These are phyloP conservation scores for Pterocles orientalis DNA, from an alignment of 2,113 vertebrate genomes.

Conservation along the genomic window DNA sequence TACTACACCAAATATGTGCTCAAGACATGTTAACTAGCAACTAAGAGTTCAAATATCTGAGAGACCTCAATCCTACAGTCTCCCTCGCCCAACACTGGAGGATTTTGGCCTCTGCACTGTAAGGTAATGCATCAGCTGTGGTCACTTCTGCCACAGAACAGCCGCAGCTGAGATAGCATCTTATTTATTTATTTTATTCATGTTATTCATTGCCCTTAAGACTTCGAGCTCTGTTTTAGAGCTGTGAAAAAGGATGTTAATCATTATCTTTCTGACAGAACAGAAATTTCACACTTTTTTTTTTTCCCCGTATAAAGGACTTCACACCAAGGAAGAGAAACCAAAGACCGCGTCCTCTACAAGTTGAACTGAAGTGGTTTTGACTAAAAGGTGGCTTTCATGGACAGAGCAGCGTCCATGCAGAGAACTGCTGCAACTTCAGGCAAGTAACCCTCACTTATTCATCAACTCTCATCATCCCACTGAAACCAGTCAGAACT, in stretches of 20 bases:
- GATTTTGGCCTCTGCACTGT: neutral
- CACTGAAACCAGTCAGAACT: neutral
- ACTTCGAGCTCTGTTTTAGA: neutral
- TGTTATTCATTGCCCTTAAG: constrained; percentile 33
- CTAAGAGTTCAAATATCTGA: neutral
- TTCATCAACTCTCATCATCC: neutral
- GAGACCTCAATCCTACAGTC: neutral
- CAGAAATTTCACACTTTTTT: neutral
- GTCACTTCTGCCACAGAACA: neutral
- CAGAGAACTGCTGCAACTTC: neutral
- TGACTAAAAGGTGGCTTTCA: neutral
- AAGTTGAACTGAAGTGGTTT: neutral
- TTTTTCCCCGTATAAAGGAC: neutral
- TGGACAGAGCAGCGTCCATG: neutral
- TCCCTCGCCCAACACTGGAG: rapidly evolving
- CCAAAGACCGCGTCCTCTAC: neutral
- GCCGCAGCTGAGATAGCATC: neutral
- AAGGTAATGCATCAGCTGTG: neutral
- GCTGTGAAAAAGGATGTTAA: constrained; percentile 3
- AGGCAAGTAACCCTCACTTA: neutral
- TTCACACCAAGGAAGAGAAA: neutral
- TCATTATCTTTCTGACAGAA: constrained; percentile 2
- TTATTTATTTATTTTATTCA: constrained; percentile 49
- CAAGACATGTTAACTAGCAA: neutral
- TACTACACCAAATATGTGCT: neutral